Evolutionary conservation across 2,888 invertebrate species (phyloP).

Genomic region (Argyra leucocephala): DNA sequence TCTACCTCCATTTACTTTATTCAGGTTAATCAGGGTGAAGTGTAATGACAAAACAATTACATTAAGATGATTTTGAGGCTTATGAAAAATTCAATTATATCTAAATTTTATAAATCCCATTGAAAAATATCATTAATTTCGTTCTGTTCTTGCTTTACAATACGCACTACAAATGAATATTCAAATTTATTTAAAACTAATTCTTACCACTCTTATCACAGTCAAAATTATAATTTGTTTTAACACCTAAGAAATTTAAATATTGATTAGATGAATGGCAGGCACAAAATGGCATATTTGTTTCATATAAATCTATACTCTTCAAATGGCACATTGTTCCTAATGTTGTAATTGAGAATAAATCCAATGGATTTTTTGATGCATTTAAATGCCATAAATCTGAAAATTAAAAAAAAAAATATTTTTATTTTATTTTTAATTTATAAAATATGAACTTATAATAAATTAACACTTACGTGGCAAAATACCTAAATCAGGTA

Average conservation of each 20-base stretch:
- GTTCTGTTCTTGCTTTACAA: too few relatives aligned
- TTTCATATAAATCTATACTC: constrained; percentile 47
- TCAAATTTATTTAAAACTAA: background rate
- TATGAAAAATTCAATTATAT: too few relatives aligned
- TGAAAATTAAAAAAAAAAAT: constrained; percentile 21
- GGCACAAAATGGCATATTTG: constrained; percentile 32
- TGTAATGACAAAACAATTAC: too few relatives aligned
- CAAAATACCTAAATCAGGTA: constrained; percentile 53
- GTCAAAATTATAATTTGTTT: constrained; percentile 34
- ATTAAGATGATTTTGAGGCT: too few relatives aligned
- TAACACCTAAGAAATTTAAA: constrained; percentile 32
- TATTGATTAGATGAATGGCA: constrained; percentile 38
- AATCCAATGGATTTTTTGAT: constrained; percentile 49
- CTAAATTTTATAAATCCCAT: too few relatives aligned
- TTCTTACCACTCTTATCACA: constrained; percentile 26
- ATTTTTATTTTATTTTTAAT: constrained; percentile 1
- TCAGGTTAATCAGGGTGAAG: too few relatives aligned
- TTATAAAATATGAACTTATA: background rate
- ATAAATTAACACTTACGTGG: constrained; percentile 39
- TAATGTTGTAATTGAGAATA: constrained; percentile 45
- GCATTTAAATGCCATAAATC: constrained; percentile 53
- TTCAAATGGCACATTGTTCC: constrained; percentile 54
- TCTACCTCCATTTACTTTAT: too few relatives aligned
- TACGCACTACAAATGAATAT: too few relatives aligned
- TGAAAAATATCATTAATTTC: too few relatives aligned